phyloP scores from a whole-genome alignment of 2,797 vertebrate species.

The Mastacembelus armatus region DNA sequence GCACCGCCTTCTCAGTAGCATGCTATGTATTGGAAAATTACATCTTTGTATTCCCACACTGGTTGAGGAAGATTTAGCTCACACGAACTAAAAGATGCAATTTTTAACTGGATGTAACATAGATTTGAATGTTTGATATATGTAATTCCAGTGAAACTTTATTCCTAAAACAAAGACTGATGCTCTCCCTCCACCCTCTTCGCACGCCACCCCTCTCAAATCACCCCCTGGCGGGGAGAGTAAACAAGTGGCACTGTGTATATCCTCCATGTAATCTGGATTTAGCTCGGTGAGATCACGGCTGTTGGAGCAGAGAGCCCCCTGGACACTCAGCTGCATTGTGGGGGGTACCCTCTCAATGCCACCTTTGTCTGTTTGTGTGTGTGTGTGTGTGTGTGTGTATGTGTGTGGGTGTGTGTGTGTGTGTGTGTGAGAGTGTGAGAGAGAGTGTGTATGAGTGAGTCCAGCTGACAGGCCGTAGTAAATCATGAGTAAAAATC shows the following conservation, averaged over 20 bases:
- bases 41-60: constrained; percentile 16
- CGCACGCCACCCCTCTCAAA: constrained; percentile 19
- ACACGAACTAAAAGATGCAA: background rate
- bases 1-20: constrained; percentile 30
- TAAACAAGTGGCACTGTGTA: constrained; percentile 85
- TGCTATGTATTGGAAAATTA: constrained; percentile 30
- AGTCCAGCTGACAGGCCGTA: constrained; percentile 81
- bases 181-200: background rate
- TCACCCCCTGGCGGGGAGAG: constrained; percentile 75
- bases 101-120: background rate
- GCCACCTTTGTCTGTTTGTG: constrained; percentile 83
- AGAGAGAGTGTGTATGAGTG: too few relatives aligned
- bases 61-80: constrained; percentile 9
- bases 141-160: background rate
- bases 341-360: constrained; percentile 88
- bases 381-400: constrained; percentile 35
- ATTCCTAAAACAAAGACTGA: constrained; percentile 1
- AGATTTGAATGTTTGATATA: background rate
- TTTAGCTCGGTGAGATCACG: constrained; percentile 86
- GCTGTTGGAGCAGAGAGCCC: constrained; percentile 73
- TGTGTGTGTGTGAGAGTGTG: too few relatives aligned
- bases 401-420: constrained; percentile 21
- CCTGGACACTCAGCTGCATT: constrained; percentile 80
- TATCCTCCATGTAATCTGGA: constrained; percentile 92
- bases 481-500: constrained; percentile 80